Conservation (phyloP, 2,113 vertebrate species). For the Bufo gargarizans region DNA sequence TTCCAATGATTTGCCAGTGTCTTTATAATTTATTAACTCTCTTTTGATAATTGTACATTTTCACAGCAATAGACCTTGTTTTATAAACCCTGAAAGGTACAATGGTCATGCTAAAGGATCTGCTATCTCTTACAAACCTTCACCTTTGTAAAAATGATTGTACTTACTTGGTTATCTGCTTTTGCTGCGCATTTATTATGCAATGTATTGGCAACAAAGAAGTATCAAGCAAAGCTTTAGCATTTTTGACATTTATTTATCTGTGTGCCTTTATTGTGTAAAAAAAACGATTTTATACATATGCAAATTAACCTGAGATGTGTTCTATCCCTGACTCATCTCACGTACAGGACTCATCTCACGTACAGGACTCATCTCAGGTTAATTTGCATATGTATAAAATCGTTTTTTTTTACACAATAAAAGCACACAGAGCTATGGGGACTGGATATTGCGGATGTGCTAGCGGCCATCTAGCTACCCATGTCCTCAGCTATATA, state of each 20-base stretch:
- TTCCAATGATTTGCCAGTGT: neutral
- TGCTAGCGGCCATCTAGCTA: no score
- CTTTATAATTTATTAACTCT: neutral
- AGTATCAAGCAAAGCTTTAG: neutral
- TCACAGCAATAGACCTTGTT: neutral
- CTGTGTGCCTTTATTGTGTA: no score
- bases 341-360: no score
- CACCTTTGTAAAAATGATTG: neutral
- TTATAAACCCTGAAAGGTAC: neutral
- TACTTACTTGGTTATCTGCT: neutral
- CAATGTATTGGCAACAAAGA: neutral
- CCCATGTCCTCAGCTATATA: no score
- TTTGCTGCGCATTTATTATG: neutral
- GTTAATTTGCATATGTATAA: no score
- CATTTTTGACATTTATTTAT: neutral
- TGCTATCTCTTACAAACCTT: slow-evolving; percentile 16
- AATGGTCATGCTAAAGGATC: neutral
- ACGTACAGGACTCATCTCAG: no score
- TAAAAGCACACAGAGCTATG: no score
- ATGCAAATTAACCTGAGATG: no score
- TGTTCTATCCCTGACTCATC: no score
- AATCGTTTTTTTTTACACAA: no score
- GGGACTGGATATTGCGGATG: no score
- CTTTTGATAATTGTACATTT: neutral
- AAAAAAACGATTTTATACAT: no score